A percentile compares a stretch with the other conserved stretches of the same genome.
phyloP scores from a whole-genome alignment of 2,888 invertebrate genomes.

The Clanis bilineata region DNA sequence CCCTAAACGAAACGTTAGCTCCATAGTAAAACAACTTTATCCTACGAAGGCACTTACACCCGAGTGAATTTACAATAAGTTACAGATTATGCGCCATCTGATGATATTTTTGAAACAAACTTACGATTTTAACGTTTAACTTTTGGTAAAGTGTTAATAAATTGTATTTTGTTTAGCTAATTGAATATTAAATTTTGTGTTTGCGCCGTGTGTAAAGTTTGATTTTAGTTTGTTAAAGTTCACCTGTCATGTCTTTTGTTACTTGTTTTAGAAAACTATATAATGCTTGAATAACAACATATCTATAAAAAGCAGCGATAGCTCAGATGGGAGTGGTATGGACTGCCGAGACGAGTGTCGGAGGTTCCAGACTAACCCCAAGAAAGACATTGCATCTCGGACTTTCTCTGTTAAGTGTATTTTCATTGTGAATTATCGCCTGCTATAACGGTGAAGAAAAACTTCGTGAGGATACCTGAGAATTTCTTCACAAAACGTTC shows the following conservation, averaged over 20 bases:
- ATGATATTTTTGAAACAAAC: slow-evolving; percentile 12
- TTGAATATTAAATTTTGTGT: slow-evolving; percentile 14
- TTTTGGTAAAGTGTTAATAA: slow-evolving; percentile 9
- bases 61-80: slow-evolving; percentile 9
- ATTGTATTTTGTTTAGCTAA: slow-evolving; percentile 11
- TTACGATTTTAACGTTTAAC: slow-evolving; percentile 2
- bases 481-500: no score
- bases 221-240: slow-evolving; percentile 1
- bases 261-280: not conserved
- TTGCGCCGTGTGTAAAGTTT: slow-evolving; percentile 7
- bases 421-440: no score
- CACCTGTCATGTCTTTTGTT: slow-evolving; percentile 3
- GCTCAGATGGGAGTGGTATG: no score
- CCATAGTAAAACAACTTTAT: slow-evolving; percentile 9
- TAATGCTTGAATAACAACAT: not conserved
- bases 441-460: no score
- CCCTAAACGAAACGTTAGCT: not conserved
- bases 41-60: not conserved
- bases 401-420: no score
- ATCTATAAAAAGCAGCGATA: no score
- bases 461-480: no score
- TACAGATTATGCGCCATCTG: slow-evolving; percentile 10
- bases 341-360: no score
- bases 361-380: no score
- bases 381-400: no score